phyloP scores from a whole-genome alignment of 2,113 vertebrate species.

The Pterocles burchelli region DNA sequence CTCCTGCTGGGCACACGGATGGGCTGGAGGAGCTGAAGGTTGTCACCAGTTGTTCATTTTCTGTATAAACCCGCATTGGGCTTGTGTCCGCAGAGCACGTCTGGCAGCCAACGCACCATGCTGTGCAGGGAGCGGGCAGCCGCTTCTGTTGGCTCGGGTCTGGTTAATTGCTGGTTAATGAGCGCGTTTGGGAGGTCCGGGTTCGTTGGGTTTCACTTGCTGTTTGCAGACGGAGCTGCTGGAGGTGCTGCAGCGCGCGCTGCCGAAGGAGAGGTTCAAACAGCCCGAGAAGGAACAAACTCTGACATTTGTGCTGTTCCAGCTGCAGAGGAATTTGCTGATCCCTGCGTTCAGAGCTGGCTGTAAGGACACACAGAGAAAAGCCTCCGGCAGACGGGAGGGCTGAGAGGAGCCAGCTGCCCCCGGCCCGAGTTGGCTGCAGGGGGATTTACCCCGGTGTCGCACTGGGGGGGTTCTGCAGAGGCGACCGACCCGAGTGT shows the following conservation, averaged over 20 bases:
- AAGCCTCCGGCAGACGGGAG: neutral
- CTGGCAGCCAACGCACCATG: accelerated
- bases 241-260: accelerated
- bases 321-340: constrained; percentile 59
- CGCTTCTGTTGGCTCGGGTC: neutral
- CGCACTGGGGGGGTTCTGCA: neutral
- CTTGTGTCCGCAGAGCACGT: neutral
- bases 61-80: neutral
- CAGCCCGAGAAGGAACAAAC: neutral
- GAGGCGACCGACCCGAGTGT: too few species aligned
- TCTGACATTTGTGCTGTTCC: constrained; percentile 22
- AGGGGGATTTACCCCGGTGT: accelerated
- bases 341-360: neutral
- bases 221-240: neutral
- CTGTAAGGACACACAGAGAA: neutral
- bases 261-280: neutral
- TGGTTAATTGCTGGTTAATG: neutral
- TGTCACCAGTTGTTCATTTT: accelerated
- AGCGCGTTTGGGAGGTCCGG: neutral
- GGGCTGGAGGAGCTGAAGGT: neutral
- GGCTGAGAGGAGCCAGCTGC: neutral
- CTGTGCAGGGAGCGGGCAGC: accelerated
- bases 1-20: too few species aligned
- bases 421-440: accelerated
- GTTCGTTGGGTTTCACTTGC: neutral